Base-by-base conservation (phyloP, 2,113 vertebrate species). In the Ranitomeya imitator region DNA sequence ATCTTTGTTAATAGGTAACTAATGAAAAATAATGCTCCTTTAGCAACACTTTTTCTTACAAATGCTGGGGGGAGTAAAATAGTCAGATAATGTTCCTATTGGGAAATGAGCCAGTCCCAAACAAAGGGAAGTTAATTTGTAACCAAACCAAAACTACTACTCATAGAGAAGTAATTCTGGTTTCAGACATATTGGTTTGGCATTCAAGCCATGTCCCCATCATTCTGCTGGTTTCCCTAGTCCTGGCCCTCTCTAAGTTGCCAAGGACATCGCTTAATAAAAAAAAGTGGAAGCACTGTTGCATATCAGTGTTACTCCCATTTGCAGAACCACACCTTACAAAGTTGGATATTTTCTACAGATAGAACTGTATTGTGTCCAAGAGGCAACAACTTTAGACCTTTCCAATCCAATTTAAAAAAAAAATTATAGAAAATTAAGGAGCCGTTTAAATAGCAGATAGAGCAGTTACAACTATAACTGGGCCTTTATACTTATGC, bases 81-180 rank as follows among this genome's bases (percentile, higher is more conserved):
- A 18, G 26, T 31, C 26, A 59, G 73, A 51, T 76, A 59, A 57
- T 21, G 31, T 85, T 74, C 55, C 12, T 12, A 51, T 37, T 23
- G 15, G 37, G 78, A 89, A 84, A 85, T 16, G 21, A 54, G 57
- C 11, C 57, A 74, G 55, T 26, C 37, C 54, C n/a, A 55, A 57
- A 79, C 74, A 89, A 89, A 79, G 51, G 52, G 79, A 74, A 82
- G 74, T 89, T 78, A 85, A 89, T 85, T 59, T 89, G 73, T 85
- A 89, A 85, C 87, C 37, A 69, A 89, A 65, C 54, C 80, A 71
- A 65, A 80, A 69, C 37, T 86, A 63, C 78, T 21, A 86, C 13
- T 79, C 60, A 51, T 76, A 10, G 9, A 51, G 18, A 86, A 63
- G 26, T 26, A 59, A 54, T 69, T 79, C 26, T 65, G 21, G 9